Evolutionary conservation across 1,140 invertebrate species (phyloP), one percentile per base, ranked within the genome.

Genomic region (Acromyrmex echinatior): DNA sequence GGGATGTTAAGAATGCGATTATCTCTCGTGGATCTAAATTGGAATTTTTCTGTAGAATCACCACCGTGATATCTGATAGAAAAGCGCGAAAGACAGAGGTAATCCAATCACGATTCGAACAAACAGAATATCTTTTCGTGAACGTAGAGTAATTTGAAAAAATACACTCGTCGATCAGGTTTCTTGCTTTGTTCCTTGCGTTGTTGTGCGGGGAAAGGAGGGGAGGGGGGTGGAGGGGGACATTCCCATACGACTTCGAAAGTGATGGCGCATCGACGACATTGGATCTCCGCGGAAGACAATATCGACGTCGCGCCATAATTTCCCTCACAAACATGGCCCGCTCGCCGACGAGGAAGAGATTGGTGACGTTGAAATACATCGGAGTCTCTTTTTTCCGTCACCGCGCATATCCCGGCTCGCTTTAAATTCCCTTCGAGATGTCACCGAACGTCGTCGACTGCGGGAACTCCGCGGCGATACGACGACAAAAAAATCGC

Each of bases 131-230:
- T 18, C 74, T 78, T 66, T 45, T 78, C n/a, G 56, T 25, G 78
- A 87, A 58, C 56, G 68, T 31, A 70, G 62, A 25, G 31, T 28
- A 70, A 56, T 74, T 45, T 16, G 68, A 49, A 62, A 62, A 91
- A 87, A 88, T 87, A 81, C 58, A 62, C 90, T 76, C 86, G 90
- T 89, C 76, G n/a, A 77, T 88, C 89, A 87, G 56, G 82, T 91
- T 91, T 91, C 70, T 89, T 91, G 85, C n/a, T 68, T 58, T n/a
- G 60, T 49, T 28, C 68, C 7, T 28, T 3, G 39, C 35, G 21
- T 25, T 25, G 12, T 10, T n/a, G 35, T 25, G 21, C 28, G 70
- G 66, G 66, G 62, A 3, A 1, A 2, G 3, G 31, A 4, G 31
- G 31, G 66, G 62, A 56, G 0, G 14, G 66, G 51, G 31, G 31